Percentiles rank a stretch among this genome's conserved stretches.
phyloP scores from a whole-genome alignment of 1,140 invertebrate genomes.

The Charaxes varanes region DNA sequence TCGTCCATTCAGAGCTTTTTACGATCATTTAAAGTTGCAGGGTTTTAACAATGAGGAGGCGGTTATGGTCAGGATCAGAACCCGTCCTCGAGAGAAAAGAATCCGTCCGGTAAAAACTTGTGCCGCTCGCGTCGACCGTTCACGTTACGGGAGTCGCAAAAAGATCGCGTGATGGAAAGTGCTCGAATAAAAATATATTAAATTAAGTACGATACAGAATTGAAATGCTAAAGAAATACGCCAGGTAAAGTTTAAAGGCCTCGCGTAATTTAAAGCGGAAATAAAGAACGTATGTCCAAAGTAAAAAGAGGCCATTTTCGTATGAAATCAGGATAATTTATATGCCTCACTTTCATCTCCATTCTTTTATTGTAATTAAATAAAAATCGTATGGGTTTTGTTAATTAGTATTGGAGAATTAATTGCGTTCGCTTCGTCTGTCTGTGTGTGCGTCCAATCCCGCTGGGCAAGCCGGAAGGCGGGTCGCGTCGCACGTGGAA shows the following conservation, averaged over 20 bases:
- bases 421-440: conserved; percentile 12
- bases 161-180: conserved; percentile 48
- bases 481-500: conserved; percentile 28
- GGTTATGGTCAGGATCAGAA: conserved; percentile 23
- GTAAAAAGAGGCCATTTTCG: conserved; percentile 28
- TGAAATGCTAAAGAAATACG: conserved; percentile 12
- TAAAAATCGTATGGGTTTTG: conserved; percentile 3
- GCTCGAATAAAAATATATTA: conserved; percentile 50
- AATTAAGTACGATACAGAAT: conserved; percentile 46
- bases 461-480: conserved; percentile 25
- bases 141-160: conserved; percentile 35
- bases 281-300: conserved; percentile 6
- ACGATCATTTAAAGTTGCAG: conserved; percentile 12
- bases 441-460: conserved; percentile 23
- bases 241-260: conserved; percentile 3
- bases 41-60: conserved; percentile 30
- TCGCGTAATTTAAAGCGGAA: conserved; percentile 8
- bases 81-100: conserved; percentile 27
- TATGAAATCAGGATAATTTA: conserved; percentile 12
- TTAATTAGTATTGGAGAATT: conserved; percentile 11
- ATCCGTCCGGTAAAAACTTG: conserved; percentile 16
- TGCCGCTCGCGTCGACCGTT: conserved; percentile 20
- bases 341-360: too few relatives aligned
- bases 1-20: conserved; percentile 28
- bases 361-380: conserved; percentile 6